Evolutionary conservation across 2,113 vertebrate genomes (phyloP), one percentile per base, ranked within the genome.

Genomic region (Poeciliopsis turrubarensis): DNA sequence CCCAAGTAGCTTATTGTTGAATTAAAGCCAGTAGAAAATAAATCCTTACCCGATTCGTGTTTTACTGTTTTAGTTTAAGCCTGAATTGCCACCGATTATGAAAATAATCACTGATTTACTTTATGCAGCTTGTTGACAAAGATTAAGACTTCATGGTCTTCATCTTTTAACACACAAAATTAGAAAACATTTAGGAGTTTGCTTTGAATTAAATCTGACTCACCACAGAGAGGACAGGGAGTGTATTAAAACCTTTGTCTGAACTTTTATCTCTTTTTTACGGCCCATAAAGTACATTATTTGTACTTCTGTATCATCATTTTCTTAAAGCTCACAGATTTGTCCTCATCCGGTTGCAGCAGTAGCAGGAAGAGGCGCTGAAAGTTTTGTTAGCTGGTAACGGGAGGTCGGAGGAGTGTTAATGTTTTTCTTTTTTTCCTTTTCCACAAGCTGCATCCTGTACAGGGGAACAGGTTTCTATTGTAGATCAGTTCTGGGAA

Each of bases 361-460:
- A 70, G 51, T 73, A 64, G 66, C 51, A 67, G 78, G 80, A 87
- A 86, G 63, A 85, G 83, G 70, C 83, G 80, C 75, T 82, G 69
- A 91, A 84, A 76, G 61, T 65, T 61, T 77, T 74, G 61, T 75
- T 81, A 64, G 29, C 68, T 90, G 75, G 80, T 80, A 79, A 78
- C 80, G 66, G 78, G 83, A 89, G 83, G 87, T 78, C 76, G 4
- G 70, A 78, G 79, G 32, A 1, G 2, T 41, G 44, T 47, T 47
- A 5, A 47, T 47, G 44, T 47, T 47, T 47, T 19, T 81, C 14
- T 86, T 85, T 76, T 73, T 51, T 31, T 81, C 70, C 63, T 89
- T 80, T 92, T 94, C 93, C 95, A 96, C 95, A 96, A 97, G 96
- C 96, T 96, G 96, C 95, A 96, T 97, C 97, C 96, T 97, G 96